A percentile compares a stretch with the other conserved stretches of the same genome.
These are phyloP conservation scores for Megalops cyprinoides DNA, from an alignment of 2,797 vertebrate species.

Conservation along the genomic window DNA sequence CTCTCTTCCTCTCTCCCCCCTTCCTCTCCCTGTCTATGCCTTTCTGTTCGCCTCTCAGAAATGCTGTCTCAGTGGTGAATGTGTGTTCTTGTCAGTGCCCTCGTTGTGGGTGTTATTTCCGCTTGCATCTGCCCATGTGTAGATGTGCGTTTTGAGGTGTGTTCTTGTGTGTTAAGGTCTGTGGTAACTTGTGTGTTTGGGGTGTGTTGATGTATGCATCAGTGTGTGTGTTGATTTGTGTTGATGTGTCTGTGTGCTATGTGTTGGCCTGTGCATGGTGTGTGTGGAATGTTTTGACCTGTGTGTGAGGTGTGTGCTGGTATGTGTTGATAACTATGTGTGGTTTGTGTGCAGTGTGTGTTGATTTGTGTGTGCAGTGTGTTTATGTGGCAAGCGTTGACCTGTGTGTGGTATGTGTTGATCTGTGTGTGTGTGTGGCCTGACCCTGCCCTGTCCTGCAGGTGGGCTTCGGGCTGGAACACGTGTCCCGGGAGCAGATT, in stretches of 20 bases:
- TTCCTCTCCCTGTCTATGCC: not conserved
- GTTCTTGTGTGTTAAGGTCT: not conserved
- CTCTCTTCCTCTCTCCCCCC: not conserved
- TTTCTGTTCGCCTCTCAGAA: not conserved
- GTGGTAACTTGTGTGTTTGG: not conserved
- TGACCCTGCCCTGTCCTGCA: constrained; percentile 43
- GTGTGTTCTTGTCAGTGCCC: not conserved
- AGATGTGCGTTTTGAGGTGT: not conserved
- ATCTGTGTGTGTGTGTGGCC: not conserved
- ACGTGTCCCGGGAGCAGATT: constrained; percentile 88
- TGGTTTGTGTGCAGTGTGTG: not conserved
- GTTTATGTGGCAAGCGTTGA: no score
- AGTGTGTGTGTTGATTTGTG: not conserved
- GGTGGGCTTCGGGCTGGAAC: constrained; percentile 88
- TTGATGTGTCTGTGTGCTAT: not conserved
- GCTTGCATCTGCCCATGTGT: not conserved
- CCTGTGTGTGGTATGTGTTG: not conserved
- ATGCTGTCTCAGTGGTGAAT: not conserved
- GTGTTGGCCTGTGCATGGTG: not conserved
- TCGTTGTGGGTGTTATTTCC: not conserved
- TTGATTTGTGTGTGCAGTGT: no score
- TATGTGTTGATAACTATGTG: constrained; percentile 22
- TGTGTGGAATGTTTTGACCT: not conserved
- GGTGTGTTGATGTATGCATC: not conserved
- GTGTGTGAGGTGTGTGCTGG: not conserved